phyloP scores from a whole-genome alignment of 35 echinoderm and acorn worm genomes.

The Eucidaris tribuloides region DNA sequence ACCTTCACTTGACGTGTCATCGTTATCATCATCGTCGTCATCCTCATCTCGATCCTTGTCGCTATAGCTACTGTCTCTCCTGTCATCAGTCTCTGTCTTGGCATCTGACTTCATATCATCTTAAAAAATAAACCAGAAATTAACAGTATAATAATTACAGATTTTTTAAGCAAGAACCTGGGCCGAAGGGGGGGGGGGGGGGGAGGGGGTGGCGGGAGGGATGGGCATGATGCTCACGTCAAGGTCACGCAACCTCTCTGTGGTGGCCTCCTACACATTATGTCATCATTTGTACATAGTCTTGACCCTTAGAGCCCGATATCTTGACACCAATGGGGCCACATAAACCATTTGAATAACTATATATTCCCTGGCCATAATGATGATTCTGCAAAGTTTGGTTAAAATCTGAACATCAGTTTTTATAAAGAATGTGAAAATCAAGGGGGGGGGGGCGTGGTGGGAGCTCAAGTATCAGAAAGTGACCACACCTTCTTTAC shows the following conservation, averaged over 20 bases:
- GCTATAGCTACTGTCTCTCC: slow-evolving; percentile 45
- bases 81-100: slow-evolving; percentile 39
- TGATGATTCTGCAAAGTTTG: too few relatives aligned
- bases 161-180: not conserved
- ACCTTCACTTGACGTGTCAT: slow-evolving; percentile 85
- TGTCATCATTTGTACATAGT: slow-evolving; percentile 71
- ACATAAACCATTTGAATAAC: too few relatives aligned
- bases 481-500: too few relatives aligned
- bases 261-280: too few relatives aligned
- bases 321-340: too few relatives aligned
- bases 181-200: not conserved
- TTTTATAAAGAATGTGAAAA: too few relatives aligned
- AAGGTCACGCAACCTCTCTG: too few relatives aligned
- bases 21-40: slow-evolving; percentile 78
- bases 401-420: too few relatives aligned
- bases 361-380: too few relatives aligned
- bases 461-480: too few relatives aligned
- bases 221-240: not conserved
- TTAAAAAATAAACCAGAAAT: not conserved
- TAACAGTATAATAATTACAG: not conserved
- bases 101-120: slow-evolving; percentile 6
- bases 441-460: too few relatives aligned
- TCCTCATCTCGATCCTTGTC: slow-evolving; percentile 32
- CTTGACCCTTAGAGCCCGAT: too few relatives aligned
- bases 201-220: not conserved